Percentiles rank a stretch among this genome's conserved stretches.
phyloP scores from a whole-genome alignment of 2,113 vertebrate species.

The Cyprinodon variegatus region DNA sequence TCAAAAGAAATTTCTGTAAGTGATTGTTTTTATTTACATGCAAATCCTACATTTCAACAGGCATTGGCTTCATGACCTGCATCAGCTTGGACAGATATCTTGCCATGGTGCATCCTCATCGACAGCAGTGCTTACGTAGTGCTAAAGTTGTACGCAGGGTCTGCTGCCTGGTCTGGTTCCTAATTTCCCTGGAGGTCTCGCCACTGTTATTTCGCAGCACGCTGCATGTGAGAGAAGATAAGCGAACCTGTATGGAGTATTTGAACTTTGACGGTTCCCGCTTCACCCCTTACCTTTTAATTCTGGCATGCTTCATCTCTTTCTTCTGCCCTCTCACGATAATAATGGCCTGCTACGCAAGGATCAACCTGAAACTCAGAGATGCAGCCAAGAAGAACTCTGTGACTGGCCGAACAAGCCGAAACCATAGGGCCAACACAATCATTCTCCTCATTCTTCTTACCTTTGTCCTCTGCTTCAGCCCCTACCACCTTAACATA shows the following conservation, averaged over 20 bases:
- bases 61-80: constrained; percentile 87
- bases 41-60: constrained; percentile 35
- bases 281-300: constrained; percentile 76
- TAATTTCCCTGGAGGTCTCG: constrained; percentile 76
- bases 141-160: constrained; percentile 68
- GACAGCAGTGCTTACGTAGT: constrained; percentile 67
- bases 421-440: constrained; percentile 77
- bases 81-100: constrained; percentile 86
- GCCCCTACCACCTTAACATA: constrained; percentile 85
- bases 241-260: constrained; percentile 86
- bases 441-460: constrained; percentile 83
- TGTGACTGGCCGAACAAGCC: constrained; percentile 56
- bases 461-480: constrained; percentile 81
- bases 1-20: background rate
- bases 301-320: constrained; percentile 77
- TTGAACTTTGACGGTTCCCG: constrained; percentile 75
- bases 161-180: constrained; percentile 80
- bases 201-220: constrained; percentile 79
- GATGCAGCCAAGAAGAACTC: constrained; percentile 76
- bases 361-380: constrained; percentile 82
- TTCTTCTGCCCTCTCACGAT: constrained; percentile 81
- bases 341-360: constrained; percentile 82
- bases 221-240: constrained; percentile 63
- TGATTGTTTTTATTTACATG: background rate
- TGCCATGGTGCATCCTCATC: constrained; percentile 82